Conservation (phyloP, 2,113 vertebrate species). For the Monarcha castaneiventris region DNA sequence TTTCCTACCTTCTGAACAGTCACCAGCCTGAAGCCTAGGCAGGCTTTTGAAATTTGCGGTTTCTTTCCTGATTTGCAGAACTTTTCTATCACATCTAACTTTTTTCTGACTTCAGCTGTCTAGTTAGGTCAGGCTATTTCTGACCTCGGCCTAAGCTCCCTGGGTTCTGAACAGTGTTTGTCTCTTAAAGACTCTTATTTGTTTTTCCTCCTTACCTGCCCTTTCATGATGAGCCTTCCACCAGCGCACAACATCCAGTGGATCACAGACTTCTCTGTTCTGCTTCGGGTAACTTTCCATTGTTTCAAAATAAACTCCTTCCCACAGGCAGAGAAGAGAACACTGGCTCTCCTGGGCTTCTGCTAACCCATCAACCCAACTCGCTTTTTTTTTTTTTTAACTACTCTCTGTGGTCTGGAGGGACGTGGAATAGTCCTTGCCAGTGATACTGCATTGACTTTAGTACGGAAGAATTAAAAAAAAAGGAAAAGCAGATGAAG, state of each 20-base stretch:
- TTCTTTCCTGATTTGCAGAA: not conserved
- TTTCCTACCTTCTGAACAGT: not conserved
- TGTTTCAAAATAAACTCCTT: slow-evolving; percentile 38
- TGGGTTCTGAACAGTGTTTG: not conserved
- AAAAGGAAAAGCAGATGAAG: not conserved
- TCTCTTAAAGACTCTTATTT: not conserved
- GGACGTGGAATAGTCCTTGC: not conserved
- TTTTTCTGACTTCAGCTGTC: not conserved
- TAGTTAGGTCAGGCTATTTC: not conserved
- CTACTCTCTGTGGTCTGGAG: not conserved
- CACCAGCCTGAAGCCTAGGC: not conserved
- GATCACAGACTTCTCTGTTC: not conserved
- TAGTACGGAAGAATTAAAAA: not conserved
- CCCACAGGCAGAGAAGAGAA: slow-evolving; percentile 3
- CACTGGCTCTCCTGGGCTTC: slow-evolving; percentile 11
- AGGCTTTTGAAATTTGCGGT: not conserved
- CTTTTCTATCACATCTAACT: not conserved
- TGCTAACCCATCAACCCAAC: not conserved
- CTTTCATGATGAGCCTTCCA: not conserved
- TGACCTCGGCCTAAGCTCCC: not conserved
- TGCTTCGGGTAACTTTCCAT: slow-evolving; percentile 2
- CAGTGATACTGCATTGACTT: not conserved
- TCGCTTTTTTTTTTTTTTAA: not conserved
- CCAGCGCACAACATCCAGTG: not conserved
- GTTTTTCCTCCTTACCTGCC: not conserved